Conservation (phyloP, 2,888 invertebrate genomes). For the Agonum fuliginosum region DNA sequence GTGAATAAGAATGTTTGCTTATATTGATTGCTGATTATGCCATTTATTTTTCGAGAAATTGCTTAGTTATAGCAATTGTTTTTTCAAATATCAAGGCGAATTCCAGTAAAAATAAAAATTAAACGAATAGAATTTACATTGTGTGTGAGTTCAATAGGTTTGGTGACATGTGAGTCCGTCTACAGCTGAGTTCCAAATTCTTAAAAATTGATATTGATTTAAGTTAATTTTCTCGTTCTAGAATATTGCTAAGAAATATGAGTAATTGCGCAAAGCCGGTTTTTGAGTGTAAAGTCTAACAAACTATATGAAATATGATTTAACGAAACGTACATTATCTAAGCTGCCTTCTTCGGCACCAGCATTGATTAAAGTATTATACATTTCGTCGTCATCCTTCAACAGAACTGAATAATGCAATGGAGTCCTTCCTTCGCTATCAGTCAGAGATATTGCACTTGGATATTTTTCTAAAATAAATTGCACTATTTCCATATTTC, state of each 20-base stretch:
- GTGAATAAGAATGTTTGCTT: too few relatives aligned
- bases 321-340: constrained; percentile 85
- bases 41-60: too few relatives aligned
- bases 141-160: too few relatives aligned
- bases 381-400: constrained; percentile 86
- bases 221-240: too few relatives aligned
- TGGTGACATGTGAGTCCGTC: too few relatives aligned
- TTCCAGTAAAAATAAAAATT: too few relatives aligned
- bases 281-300: neutral
- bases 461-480: constrained; percentile 83
- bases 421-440: constrained; percentile 90
- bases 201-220: too few relatives aligned
- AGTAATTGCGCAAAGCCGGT: neutral
- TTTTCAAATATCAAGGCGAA: too few relatives aligned
- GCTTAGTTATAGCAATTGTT: too few relatives aligned
- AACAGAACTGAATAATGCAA: constrained; percentile 90
- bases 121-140: too few relatives aligned
- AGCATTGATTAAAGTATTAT: constrained; percentile 83
- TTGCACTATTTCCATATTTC: constrained; percentile 83
- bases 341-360: constrained; percentile 90
- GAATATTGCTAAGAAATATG: neutral
- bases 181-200: too few relatives aligned
- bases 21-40: too few relatives aligned
- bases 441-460: constrained; percentile 80
- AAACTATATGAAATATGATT: neutral